Conservation (phyloP, 2,888 invertebrate species). For the Drosophila flavopinicola region DNA sequence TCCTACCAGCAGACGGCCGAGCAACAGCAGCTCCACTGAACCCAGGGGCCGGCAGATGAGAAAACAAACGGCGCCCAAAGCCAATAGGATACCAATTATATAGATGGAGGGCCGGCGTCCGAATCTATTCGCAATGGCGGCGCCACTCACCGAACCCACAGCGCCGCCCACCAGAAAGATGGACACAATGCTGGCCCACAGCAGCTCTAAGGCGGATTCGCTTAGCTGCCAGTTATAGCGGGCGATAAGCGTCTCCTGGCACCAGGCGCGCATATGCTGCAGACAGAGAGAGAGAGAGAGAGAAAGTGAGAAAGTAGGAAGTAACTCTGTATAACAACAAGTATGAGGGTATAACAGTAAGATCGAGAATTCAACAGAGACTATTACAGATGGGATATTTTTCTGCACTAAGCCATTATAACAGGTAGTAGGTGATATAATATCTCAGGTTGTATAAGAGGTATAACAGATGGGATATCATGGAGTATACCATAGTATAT, state of each 20-base stretch:
- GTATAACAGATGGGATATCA: too few species aligned
- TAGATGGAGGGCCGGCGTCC: constrained; percentile 88
- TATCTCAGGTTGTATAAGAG: too few species aligned
- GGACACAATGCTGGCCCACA: constrained; percentile 94
- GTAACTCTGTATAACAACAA: background rate
- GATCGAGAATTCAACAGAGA: too few species aligned
- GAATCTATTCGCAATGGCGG: constrained; percentile 89
- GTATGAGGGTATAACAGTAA: background rate
- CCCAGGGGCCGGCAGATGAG: constrained; percentile 87
- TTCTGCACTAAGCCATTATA: too few species aligned
- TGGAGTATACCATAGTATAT: too few species aligned
- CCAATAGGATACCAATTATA: constrained; percentile 88
- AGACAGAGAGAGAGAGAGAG: background rate
- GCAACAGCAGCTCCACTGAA: constrained; percentile 91
- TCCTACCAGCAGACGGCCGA: constrained; percentile 92
- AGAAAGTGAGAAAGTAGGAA: background rate
- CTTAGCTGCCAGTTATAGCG: constrained; percentile 86
- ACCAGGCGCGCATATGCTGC: constrained; percentile 88
- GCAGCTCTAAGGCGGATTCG: constrained; percentile 85
- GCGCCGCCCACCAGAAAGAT: constrained; percentile 96
- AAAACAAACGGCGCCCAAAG: constrained; percentile 89
- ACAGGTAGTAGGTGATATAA: too few species aligned
- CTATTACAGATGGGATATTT: too few species aligned
- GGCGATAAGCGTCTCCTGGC: constrained; percentile 88
- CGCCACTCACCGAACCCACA: constrained; percentile 92